Conservation (phyloP, 2,888 invertebrate species). For the Troglohyphantes excavatus region DNA sequence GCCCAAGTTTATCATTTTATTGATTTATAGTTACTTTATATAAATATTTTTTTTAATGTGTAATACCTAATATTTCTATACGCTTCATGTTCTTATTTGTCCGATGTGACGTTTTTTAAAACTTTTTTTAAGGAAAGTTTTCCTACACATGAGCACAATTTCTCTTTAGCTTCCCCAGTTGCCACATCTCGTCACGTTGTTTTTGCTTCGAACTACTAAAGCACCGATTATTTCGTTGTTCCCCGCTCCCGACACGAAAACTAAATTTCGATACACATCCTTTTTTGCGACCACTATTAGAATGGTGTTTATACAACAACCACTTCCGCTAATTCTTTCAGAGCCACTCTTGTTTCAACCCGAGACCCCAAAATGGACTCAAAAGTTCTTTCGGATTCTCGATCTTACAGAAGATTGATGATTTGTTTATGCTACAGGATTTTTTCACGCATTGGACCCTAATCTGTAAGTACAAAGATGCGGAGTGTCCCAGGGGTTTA, state of each 20-base stretch:
- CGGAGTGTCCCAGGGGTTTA: not conserved
- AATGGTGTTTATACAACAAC: not conserved
- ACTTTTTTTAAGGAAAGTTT: too few species aligned
- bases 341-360: not conserved
- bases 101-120: too few species aligned
- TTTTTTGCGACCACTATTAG: constrained; percentile 33
- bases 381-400: not conserved
- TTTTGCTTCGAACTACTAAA: too few species aligned
- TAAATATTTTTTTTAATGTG: too few species aligned
- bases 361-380: not conserved
- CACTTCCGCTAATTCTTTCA: constrained; percentile 12
- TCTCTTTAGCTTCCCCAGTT: too few species aligned
- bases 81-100: too few species aligned
- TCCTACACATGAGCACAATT: too few species aligned
- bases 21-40: too few species aligned
- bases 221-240: constrained; percentile 11
- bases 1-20: too few species aligned
- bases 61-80: too few species aligned
- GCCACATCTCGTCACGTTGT: too few species aligned
- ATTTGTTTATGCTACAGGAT: not conserved
- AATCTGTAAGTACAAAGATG: not conserved
- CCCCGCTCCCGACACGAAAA: constrained; percentile 24
- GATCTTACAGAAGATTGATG: constrained; percentile 32
- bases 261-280: constrained; percentile 18
- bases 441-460: not conserved